phyloP scores from a whole-genome alignment of 2,888 invertebrate genomes.

The Drosophila parthenogenetica region DNA sequence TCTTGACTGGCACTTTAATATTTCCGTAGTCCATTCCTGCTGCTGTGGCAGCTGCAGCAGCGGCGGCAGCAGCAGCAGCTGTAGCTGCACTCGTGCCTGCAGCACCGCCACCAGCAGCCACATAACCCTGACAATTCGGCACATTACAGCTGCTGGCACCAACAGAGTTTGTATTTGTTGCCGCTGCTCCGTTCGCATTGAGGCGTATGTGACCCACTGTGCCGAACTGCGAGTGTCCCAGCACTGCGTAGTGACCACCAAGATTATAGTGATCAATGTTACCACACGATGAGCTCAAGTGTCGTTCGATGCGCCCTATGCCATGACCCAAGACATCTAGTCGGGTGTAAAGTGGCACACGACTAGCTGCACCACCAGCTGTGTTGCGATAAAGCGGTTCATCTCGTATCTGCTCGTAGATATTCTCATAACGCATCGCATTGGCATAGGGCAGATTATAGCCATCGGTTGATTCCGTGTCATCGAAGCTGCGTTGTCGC shows the following conservation, averaged over 20 bases:
- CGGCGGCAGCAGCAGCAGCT: slow-evolving; percentile 16
- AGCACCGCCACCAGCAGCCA: slow-evolving; percentile 40
- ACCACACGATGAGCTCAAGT: slow-evolving; percentile 89
- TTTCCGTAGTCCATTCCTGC: slow-evolving; percentile 55
- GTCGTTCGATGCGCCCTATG: slow-evolving; percentile 87
- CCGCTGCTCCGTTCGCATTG: slow-evolving; percentile 76
- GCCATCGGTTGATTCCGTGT: slow-evolving; percentile 85
- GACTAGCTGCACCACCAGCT: slow-evolving; percentile 55
- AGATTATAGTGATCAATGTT: slow-evolving; percentile 86
- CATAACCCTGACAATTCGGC: slow-evolving; percentile 66
- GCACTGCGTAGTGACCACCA: slow-evolving; percentile 85
- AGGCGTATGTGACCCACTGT: slow-evolving; percentile 85
- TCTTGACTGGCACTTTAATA: slow-evolving; percentile 81
- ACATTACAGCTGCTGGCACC: slow-evolving; percentile 49
- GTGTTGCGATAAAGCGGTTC: slow-evolving; percentile 84
- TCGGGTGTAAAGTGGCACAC: slow-evolving; percentile 85
- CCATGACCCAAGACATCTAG: slow-evolving; percentile 87
- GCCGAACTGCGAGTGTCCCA: slow-evolving; percentile 85
- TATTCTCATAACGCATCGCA: slow-evolving; percentile 85
- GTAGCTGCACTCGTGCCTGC: slow-evolving; percentile 20
- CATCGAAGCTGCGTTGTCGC: slow-evolving; percentile 85
- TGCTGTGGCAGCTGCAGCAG: slow-evolving; percentile 34
- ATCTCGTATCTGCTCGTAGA: slow-evolving; percentile 87
- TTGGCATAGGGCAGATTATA: slow-evolving; percentile 82
- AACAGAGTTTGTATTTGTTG: slow-evolving; percentile 24